Evolutionary conservation across 2,113 vertebrate genomes (phyloP).

Genomic region (Rostratula benghalensis): DNA sequence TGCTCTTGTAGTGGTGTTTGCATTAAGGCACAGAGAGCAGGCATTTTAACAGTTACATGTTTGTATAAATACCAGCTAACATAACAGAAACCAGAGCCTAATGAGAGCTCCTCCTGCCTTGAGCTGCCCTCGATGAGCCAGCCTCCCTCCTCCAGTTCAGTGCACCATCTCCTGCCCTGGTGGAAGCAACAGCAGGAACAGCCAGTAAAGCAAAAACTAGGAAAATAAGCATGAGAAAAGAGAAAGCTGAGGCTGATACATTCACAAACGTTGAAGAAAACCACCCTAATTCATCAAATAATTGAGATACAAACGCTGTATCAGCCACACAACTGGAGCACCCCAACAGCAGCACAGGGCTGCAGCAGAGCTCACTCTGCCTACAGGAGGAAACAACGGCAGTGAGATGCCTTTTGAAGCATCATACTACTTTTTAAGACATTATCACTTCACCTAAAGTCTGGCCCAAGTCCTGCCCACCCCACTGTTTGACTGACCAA

Average conservation of each 20-base stretch:
- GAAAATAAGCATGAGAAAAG: not conserved
- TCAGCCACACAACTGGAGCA: not conserved
- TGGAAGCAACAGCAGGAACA: not conserved
- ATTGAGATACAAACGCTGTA: not conserved
- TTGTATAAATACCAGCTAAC: not conserved
- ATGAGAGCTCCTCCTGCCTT: not conserved
- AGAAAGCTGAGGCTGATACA: not conserved
- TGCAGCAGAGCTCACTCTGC: not conserved
- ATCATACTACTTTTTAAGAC: not conserved
- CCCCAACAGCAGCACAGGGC: accelerated
- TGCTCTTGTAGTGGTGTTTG: not conserved
- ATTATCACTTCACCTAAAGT: not conserved
- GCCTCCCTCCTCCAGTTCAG: not conserved
- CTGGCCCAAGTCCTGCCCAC: not conserved
- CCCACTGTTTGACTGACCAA: not conserved
- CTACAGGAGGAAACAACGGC: accelerated
- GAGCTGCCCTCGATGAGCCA: not conserved
- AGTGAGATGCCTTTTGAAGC: not conserved
- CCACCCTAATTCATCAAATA: not conserved
- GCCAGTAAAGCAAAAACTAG: not conserved
- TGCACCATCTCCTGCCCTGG: not conserved
- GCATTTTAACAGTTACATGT: not conserved
- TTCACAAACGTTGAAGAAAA: not conserved
- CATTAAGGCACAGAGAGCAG: not conserved
- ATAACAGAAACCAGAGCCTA: not conserved